Base-by-base conservation (phyloP, 2,888 invertebrate species). In the Tanytarsus gracilentus region DNA sequence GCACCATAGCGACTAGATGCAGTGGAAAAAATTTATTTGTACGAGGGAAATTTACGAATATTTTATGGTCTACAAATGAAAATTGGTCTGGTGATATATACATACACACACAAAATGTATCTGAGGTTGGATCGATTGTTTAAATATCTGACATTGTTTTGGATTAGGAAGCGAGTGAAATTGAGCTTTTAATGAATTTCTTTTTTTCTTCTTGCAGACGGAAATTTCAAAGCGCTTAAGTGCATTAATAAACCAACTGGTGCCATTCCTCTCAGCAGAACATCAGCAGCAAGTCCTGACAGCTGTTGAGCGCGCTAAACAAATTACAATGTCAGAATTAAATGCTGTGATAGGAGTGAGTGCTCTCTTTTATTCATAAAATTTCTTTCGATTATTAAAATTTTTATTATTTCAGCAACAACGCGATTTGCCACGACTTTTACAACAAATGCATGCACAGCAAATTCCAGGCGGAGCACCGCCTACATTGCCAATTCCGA, bases 161-260 rank as follows among this genome's bases (percentile, higher is more conserved):
- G 33, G 9, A n/a, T n/a, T 48, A 23, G 7, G 21, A 48, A 11
- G 48, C 39, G 16, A 30, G 30, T 9, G 8, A 40, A 40, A 14
- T 6, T 7, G 16, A 40, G 7, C 40, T n/a, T 48, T 48, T 51
- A 30, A 51, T 11, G 27, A 27, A n/a, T 27, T 51, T 51, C 27
- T 14, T 29, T 27, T 29, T 23, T 27, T 52, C n/a, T 6, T 30
- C 18, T 83, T 85, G 61, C 84, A 94, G 91, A 91, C 92, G 77
- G 95, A 96, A 79, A 93, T 95, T 73, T 90, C 90, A 67, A 96
- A 95, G 79, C 81, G 94, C 74, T 78, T 95, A 75, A 93, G 88
- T 74, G 90, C 91, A 67, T 92, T 94, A 71, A 90, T 93, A 73
- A 90, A 87, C 68, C 93, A 95, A 80, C 88, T 95, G 70, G 82